A percentile compares a stretch with the other conserved stretches of the same genome.
Evolutionary conservation across 2,113 vertebrate species (phyloP).

Genomic region (Melanocharis versteri): DNA sequence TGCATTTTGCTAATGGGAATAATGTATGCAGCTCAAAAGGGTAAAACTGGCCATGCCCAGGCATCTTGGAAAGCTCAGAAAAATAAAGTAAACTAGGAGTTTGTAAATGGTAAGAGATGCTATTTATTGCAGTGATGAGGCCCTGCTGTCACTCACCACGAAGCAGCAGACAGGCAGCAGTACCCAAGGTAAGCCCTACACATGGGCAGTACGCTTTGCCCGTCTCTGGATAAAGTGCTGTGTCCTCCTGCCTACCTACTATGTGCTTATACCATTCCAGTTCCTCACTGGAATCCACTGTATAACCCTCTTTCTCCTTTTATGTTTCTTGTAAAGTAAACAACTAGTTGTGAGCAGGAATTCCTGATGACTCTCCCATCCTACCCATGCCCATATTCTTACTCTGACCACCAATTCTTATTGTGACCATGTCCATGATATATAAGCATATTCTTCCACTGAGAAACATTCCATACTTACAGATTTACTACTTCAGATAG

Average conservation of each 20-base stretch:
- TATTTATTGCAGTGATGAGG: not conserved
- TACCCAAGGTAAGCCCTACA: not conserved
- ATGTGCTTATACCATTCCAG: not conserved
- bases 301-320: not conserved
- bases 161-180: not conserved
- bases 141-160: rapidly evolving
- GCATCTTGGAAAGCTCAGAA: not conserved
- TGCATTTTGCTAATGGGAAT: not conserved
- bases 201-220: rapidly evolving
- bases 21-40: not conserved
- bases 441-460: not conserved
- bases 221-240: not conserved
- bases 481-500: not conserved
- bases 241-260: not conserved
- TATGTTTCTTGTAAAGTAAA: not conserved
- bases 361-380: not conserved
- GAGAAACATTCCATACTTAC: not conserved
- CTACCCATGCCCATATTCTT: not conserved
- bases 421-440: not conserved
- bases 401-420: not conserved
- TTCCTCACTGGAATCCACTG: not conserved
- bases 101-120: not conserved
- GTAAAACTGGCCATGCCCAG: not conserved
- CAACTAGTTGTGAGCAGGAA: not conserved
- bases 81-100: not conserved